Conservation (phyloP, 2,797 vertebrate genomes). For the Bradypodion ventrale region DNA sequence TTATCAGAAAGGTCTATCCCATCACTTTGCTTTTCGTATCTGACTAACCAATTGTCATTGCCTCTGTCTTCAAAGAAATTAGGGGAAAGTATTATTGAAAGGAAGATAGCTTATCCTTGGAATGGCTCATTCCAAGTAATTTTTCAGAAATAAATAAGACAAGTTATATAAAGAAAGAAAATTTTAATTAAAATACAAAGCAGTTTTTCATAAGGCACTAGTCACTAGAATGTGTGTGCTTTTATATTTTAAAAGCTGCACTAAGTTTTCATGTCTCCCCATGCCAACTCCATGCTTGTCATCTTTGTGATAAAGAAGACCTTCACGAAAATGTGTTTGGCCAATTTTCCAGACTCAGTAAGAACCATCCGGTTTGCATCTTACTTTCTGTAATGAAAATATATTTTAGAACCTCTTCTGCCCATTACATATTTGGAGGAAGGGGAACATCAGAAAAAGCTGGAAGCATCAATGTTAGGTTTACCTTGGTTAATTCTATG, state of each 20-base stretch:
- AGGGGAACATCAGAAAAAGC: neutral
- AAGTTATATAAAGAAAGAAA: neutral
- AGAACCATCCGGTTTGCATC: neutral
- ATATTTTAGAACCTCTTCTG: too few relatives aligned
- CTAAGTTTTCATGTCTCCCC: too few relatives aligned
- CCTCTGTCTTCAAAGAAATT: conserved; percentile 85
- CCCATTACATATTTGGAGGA: neutral
- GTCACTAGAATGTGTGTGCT: neutral
- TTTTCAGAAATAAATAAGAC: neutral
- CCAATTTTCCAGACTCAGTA: neutral
- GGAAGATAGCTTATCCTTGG: neutral
- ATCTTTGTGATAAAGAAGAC: neutral
- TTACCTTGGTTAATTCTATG: too few relatives aligned
- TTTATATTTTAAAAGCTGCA: neutral
- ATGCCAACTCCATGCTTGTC: neutral
- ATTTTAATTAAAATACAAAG: neutral
- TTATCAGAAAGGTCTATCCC: conserved; percentile 72
- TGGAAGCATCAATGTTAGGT: too few relatives aligned
- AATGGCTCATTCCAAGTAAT: neutral
- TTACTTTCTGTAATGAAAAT: neutral
- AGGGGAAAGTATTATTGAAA: conserved; percentile 23
- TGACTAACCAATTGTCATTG: conserved; percentile 98
- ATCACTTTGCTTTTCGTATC: conserved; percentile 86
- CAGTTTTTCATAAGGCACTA: neutral
- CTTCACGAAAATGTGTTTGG: neutral